Percentiles rank a stretch among this genome's conserved stretches.
phyloP scores from a whole-genome alignment of 2,113 vertebrate species.

The Pelvicachromis taeniatus region DNA sequence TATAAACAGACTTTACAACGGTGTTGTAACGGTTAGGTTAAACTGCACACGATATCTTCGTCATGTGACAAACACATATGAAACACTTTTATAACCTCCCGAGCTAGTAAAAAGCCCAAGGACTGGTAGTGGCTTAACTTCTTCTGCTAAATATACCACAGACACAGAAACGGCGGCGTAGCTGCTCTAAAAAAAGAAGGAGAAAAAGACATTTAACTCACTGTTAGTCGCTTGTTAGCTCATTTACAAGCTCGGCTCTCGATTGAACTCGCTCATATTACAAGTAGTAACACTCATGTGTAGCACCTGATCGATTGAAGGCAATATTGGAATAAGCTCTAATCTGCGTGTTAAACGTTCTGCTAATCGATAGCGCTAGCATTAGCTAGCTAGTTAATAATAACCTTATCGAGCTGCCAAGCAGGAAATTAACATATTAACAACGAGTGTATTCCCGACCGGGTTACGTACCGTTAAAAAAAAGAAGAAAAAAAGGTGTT shows the following conservation, averaged over 20 bases:
- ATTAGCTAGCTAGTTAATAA: slow-evolving; percentile 25
- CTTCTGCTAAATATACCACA: neutral
- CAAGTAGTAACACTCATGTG: neutral
- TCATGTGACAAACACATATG: neutral
- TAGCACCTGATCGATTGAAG: neutral
- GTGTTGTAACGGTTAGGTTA: neutral
- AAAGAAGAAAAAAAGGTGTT: too few species aligned
- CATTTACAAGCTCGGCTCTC: neutral
- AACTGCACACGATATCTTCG: neutral
- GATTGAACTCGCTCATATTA: neutral
- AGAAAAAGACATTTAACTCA: neutral
- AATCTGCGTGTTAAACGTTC: neutral
- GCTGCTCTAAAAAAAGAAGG: neutral
- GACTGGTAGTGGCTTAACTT: neutral
- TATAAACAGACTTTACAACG: neutral
- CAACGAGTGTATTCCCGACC: neutral
- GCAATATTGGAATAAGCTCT: neutral
- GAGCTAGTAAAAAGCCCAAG: neutral
- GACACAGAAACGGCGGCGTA: neutral
- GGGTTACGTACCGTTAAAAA: slow-evolving; percentile 9
- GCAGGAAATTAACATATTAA: neutral
- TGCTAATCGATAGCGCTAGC: slow-evolving; percentile 18
- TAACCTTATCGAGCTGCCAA: neutral
- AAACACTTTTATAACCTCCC: neutral
- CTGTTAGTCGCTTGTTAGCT: neutral